These are phyloP conservation scores for Centroberyx gerrardi DNA, from an alignment of 2,797 vertebrate genomes.

Conservation along the genomic window DNA sequence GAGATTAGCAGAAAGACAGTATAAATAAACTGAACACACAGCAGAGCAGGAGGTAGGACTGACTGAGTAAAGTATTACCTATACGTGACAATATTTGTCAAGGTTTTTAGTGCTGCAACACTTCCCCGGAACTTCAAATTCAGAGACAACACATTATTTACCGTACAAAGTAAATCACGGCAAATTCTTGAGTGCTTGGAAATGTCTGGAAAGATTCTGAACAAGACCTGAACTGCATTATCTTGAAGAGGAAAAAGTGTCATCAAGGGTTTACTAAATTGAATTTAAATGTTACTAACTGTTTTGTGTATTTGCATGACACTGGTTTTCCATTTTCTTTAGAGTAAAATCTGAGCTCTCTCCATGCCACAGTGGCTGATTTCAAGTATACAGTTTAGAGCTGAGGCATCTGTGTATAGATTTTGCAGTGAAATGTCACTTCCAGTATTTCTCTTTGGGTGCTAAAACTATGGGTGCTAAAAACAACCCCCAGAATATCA, in stretches of 20 bases:
- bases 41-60: conserved; percentile 1
- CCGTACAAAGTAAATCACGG: not conserved
- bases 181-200: not conserved
- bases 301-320: too few relatives aligned
- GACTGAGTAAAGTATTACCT: not conserved
- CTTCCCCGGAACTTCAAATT: not conserved
- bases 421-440: not conserved
- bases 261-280: not conserved
- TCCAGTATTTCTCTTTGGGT: not conserved
- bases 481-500: not conserved
- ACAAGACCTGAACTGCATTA: not conserved
- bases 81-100: not conserved
- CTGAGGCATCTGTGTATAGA: not conserved
- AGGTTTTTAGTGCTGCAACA: not conserved
- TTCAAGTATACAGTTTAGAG: not conserved
- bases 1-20: conserved; percentile 7
- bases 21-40: conserved; percentile 6
- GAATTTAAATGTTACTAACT: not conserved
- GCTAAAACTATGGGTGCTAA: conserved; percentile 13
- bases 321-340: too few relatives aligned
- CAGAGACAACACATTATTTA: not conserved
- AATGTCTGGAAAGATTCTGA: not conserved
- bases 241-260: not conserved
- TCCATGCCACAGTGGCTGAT: not conserved
- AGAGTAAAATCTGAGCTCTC: too few relatives aligned